Conservation (phyloP, 2,888 invertebrate species). For the Drosophila picticornis region DNA sequence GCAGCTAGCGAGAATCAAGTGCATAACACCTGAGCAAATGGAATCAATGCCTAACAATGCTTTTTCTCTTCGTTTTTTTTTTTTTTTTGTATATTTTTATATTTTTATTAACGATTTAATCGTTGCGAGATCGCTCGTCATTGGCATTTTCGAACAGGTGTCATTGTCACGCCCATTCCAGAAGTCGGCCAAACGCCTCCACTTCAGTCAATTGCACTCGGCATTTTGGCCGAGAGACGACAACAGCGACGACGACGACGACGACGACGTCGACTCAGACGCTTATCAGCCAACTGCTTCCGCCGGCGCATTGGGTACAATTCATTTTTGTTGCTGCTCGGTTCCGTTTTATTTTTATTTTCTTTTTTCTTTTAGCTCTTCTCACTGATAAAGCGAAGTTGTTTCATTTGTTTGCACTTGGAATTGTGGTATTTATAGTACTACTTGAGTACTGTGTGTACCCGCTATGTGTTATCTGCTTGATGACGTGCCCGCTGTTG, state of each 20-base stretch:
- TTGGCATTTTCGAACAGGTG: slow-evolving; percentile 67
- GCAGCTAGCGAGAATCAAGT: slow-evolving; percentile 70
- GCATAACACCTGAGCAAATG: slow-evolving; percentile 83
- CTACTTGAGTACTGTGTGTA: background rate
- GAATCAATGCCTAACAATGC: slow-evolving; percentile 60
- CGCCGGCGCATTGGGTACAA: slow-evolving; percentile 40
- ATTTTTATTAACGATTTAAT: background rate
- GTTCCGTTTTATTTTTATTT: slow-evolving; percentile 1
- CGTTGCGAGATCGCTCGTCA: slow-evolving; percentile 48
- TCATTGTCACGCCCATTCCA: slow-evolving; percentile 63
- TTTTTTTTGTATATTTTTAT: background rate
- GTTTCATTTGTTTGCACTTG: slow-evolving; percentile 74
- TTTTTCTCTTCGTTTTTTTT: background rate
- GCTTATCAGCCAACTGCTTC: slow-evolving; percentile 32
- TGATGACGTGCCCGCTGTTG: slow-evolving; percentile 25
- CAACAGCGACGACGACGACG: background rate
- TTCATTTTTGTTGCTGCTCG: slow-evolving; percentile 22
- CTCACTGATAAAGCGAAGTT: slow-evolving; percentile 57
- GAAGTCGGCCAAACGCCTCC: slow-evolving; percentile 47
- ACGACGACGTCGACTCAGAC: background rate
- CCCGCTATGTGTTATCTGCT: slow-evolving; percentile 44
- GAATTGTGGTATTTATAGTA: slow-evolving; percentile 70
- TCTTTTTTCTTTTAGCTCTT: slow-evolving; percentile 15
- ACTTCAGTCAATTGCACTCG: slow-evolving; percentile 59
- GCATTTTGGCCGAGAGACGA: slow-evolving; percentile 56